Conservation (phyloP, 2,797 vertebrate species). For the Propithecus perrieri region DNA sequence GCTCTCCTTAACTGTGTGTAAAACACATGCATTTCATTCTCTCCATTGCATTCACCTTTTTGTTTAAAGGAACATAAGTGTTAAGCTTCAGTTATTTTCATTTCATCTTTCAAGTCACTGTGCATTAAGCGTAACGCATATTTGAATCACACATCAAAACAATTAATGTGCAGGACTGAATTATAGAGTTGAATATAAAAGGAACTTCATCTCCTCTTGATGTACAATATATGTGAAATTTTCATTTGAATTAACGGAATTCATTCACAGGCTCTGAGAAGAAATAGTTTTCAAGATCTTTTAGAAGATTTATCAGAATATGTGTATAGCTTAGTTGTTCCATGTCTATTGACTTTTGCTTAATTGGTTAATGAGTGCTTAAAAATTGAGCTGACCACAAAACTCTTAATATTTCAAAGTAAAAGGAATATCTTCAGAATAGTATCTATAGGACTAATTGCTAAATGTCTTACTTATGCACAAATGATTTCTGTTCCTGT, state of each 20-base stretch:
- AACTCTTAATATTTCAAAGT: neutral
- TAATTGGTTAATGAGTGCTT: neutral
- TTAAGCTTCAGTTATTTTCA: neutral
- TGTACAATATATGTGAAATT: constrained; percentile 2
- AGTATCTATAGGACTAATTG: neutral
- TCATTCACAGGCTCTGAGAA: neutral
- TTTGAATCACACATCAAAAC: constrained; percentile 20
- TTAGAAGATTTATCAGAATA: constrained; percentile 40
- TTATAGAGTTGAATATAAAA: constrained; percentile 22
- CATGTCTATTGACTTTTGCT: neutral
- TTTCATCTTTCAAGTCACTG: neutral
- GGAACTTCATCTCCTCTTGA: neutral
- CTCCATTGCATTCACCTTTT: neutral
- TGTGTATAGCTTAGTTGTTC: neutral
- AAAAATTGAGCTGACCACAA: constrained; percentile 8
- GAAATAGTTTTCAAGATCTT: neutral
- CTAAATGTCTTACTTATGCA: neutral
- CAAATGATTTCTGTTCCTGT: neutral
- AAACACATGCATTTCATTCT: neutral
- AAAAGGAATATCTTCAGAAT: neutral
- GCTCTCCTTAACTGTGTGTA: neutral
- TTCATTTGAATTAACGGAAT: constrained; percentile 21
- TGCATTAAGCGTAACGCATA: neutral
- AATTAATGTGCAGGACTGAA: neutral
- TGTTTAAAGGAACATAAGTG: neutral